Evolutionary conservation across 2,797 vertebrate species (phyloP).

Genomic region (Eulemur rubriventer): DNA sequence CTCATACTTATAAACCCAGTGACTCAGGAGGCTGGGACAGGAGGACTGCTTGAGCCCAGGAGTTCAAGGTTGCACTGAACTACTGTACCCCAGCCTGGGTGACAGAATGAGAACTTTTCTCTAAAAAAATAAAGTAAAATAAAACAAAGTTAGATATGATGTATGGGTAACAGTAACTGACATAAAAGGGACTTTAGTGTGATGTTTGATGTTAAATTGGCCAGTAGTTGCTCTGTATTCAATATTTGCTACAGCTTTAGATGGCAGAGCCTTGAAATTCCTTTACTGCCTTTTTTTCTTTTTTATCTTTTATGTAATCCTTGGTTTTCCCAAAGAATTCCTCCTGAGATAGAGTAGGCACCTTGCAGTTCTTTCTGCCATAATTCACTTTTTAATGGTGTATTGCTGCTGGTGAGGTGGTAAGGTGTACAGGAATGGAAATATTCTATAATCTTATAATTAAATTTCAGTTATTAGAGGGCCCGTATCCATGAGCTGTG

Average conservation of each 20-base stretch:
- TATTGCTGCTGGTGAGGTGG: not conserved
- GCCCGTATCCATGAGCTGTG: not conserved
- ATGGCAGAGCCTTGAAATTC: not conserved
- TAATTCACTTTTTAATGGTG: not conserved
- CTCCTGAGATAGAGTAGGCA: not conserved
- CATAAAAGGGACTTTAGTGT: not conserved
- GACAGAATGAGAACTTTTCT: too few relatives aligned
- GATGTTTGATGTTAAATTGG: not conserved
- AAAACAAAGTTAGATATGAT: too few relatives aligned
- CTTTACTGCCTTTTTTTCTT: not conserved
- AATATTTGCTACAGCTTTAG: not conserved
- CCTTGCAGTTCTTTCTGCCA: not conserved
- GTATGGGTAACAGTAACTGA: not conserved
- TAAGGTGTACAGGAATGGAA: not conserved
- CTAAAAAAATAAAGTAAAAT: too few relatives aligned
- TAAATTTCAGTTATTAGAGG: not conserved
- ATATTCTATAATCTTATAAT: not conserved
- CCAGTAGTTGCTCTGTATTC: not conserved
- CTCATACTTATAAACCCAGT: too few relatives aligned
- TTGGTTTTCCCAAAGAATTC: not conserved
- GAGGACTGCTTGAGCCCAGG: too few relatives aligned
- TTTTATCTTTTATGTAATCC: not conserved
- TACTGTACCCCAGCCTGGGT: too few relatives aligned
- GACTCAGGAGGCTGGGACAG: too few relatives aligned
- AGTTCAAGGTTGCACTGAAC: too few relatives aligned